Evolutionary conservation across 1,140 invertebrate genomes (phyloP).

Genomic region (Paraescarpia echinospica): DNA sequence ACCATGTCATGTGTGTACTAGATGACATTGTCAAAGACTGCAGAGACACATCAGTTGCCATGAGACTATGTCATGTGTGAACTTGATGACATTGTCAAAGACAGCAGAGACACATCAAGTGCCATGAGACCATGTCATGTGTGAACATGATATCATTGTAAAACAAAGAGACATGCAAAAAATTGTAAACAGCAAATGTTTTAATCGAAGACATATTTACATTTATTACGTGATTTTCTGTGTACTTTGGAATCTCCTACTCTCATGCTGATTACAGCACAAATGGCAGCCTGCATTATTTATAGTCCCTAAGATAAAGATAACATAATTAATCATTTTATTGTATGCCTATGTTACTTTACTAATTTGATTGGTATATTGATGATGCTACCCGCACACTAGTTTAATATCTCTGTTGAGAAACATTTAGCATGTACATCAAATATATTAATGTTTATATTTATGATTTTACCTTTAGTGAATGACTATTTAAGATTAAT

Average conservation of each 20-base stretch:
- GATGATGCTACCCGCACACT: background rate
- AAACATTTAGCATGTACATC: background rate
- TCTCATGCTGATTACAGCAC: background rate
- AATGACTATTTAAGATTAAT: background rate
- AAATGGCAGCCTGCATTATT: background rate
- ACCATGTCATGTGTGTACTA: background rate
- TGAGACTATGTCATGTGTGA: background rate
- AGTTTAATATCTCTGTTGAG: background rate
- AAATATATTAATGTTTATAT: background rate
- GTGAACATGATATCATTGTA: background rate
- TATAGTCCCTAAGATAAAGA: background rate
- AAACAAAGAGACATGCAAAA: background rate
- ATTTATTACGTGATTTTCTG: background rate
- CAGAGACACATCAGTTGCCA: background rate
- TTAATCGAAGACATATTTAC: background rate
- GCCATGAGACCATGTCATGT: background rate
- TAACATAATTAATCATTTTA: background rate
- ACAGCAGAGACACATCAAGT: background rate
- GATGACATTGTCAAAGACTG: background rate
- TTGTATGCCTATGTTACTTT: background rate
- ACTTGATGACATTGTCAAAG: background rate
- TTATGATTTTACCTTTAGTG: background rate
- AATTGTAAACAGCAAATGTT: background rate
- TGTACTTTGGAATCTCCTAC: background rate
- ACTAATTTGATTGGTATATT: background rate